Base-by-base conservation (phyloP, 2,888 invertebrate species). In the Polietes domitor region DNA sequence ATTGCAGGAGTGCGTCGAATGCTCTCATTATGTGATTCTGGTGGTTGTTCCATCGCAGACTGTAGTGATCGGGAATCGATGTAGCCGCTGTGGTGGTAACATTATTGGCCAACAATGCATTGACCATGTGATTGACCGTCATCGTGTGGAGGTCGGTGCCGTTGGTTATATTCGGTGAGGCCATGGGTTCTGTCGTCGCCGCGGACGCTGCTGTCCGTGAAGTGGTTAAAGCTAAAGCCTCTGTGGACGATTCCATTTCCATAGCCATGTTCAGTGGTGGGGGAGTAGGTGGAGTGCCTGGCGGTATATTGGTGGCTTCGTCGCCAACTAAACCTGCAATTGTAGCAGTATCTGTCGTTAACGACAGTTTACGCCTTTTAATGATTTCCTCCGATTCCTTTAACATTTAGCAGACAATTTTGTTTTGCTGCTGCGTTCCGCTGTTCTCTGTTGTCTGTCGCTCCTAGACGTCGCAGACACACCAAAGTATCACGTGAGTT, bases 11-110 rank as follows among this genome's bases (percentile, higher is more conserved):
- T n/a, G 96, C 95, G 90, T 97, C 97, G 93, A 98, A 97, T 73
- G 97, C 96, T 89, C 96, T 94, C 87, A 97, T 94, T 90, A 98
- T 95, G 92, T 98, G 97, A 88, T 95, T 95, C 92, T 97, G 97
- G 93, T 98, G 98, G 93, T 97, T 97, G 94, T 97, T 97, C 98
- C 98, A 98, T 93, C 97, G 95, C 90, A 98, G 94, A 91, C 97
- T 97, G 93, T 97, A 98, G 92, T 97, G 97, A 91, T 97, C 96
- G 93, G 96, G 94, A 77, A 88, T 85, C 81, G 92, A 90, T 89
- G 93, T 91, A 89, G 92, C 92, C 19, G 76, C 70, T 65, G 78
- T 63, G 10, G 85, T 73, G 70, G 82, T 83, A 12, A 80, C 80
- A 76, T 77, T 83, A 55, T 79, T 83, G 73, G 85, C 83, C 76